A percentile compares a stretch with the other conserved stretches of the same genome.
Conservation (phyloP, 2,888 invertebrate genomes). For the Chalcis sispes region DNA sequence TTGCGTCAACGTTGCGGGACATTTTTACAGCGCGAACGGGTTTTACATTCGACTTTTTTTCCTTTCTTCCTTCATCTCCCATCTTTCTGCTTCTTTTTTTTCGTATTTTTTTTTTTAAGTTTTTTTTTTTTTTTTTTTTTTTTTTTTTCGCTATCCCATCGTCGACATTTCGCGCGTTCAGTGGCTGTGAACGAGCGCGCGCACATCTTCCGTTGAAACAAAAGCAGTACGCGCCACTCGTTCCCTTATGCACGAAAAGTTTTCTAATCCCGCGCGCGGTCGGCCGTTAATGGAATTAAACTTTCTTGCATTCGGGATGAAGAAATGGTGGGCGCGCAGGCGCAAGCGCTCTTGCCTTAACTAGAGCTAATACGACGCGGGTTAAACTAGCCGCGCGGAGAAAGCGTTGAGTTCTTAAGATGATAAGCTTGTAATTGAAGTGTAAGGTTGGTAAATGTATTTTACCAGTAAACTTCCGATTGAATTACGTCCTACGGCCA, state of each 20-base stretch:
- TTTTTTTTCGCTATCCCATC: not conserved
- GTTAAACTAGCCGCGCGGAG: constrained; percentile 12
- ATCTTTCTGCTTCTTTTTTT: too few species aligned
- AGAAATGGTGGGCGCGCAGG: too few species aligned
- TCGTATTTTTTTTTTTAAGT: too few species aligned
- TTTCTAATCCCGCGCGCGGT: constrained; percentile 22
- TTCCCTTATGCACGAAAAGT: not conserved
- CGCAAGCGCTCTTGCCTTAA: constrained; percentile 16
- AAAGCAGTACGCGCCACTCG: too few species aligned
- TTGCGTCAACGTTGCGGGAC: too few species aligned
- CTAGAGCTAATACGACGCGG: constrained; percentile 5
- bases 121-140: too few species aligned
- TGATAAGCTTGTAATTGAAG: constrained; percentile 32
- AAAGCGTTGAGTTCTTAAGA: constrained; percentile 2
- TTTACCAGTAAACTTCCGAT: constrained; percentile 21
- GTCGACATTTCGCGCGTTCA: not conserved
- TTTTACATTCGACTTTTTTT: too few species aligned
- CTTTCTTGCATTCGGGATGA: too few species aligned
- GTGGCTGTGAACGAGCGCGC: too few species aligned
- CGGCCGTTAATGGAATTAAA: constrained; percentile 27
- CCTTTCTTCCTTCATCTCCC: too few species aligned
- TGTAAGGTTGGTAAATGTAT: constrained; percentile 27
- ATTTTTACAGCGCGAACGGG: too few species aligned
- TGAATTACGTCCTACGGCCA: not conserved
- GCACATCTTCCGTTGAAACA: too few species aligned